Percentiles rank a stretch among this genome's conserved stretches.
phyloP scores from a whole-genome alignment of 37 sponge, comb jelly and placozoan genomes.

The Diacarnus erythraeanus region DNA sequence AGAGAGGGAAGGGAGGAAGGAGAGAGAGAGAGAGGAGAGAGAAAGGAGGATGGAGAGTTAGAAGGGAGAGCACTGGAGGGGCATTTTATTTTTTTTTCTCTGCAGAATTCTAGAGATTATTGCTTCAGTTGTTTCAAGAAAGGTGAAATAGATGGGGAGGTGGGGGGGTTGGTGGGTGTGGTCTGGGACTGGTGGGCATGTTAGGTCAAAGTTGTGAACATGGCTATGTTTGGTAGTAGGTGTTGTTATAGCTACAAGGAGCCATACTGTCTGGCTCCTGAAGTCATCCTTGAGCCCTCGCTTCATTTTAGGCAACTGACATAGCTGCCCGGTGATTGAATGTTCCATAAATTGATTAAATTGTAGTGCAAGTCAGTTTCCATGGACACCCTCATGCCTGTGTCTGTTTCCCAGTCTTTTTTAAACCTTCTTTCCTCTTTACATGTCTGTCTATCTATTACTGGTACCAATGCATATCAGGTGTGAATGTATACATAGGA shows the following conservation, averaged over 20 bases:
- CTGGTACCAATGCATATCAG: no score
- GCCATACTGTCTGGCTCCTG: background rate
- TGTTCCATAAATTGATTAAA: conserved; percentile 49
- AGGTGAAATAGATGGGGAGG: conserved; percentile 15
- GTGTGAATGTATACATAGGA: no score
- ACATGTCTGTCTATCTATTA: background rate
- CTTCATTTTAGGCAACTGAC: conserved; percentile 58
- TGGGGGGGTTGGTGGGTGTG: conserved; percentile 7
- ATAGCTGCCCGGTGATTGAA: conserved; percentile 61
- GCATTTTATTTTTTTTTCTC: no score
- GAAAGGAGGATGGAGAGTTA: no score
- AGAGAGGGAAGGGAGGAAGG: no score
- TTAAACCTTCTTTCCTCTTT: no score
- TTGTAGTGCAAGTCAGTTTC: conserved; percentile 33
- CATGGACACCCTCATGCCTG: background rate
- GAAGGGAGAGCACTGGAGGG: no score
- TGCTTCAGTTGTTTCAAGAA: conserved; percentile 23
- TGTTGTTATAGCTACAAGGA: background rate
- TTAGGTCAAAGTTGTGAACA: no score
- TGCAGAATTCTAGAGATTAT: conserved; percentile 16
- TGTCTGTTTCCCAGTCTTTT: background rate
- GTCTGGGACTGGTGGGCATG: background rate
- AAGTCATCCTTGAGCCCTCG: no score
- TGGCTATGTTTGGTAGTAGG: background rate
- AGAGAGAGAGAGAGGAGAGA: no score